Conservation (phyloP, 1,140 invertebrate species). For the Pseudomyrmex flavicornis region DNA sequence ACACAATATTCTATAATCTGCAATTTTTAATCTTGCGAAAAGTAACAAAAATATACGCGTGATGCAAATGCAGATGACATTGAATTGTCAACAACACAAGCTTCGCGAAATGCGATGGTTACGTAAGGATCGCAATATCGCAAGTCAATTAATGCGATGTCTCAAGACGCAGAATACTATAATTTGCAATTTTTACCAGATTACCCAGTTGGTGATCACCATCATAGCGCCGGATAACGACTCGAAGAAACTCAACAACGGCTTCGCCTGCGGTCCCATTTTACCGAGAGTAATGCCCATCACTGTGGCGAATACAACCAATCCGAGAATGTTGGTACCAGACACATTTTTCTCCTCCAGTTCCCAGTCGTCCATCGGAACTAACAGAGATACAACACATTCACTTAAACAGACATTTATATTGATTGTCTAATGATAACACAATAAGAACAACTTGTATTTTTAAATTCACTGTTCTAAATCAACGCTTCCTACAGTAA, state of each 20-base stretch:
- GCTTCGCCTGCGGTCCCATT: slow-evolving; percentile 87
- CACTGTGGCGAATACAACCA: slow-evolving; percentile 89
- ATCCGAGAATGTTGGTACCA: slow-evolving; percentile 89
- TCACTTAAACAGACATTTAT: not conserved
- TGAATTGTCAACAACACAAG: not conserved
- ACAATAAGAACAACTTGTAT: not conserved
- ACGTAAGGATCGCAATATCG: slow-evolving; percentile 1
- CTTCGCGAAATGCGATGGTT: not conserved
- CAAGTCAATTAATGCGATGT: not conserved
- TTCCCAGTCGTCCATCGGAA: slow-evolving; percentile 57
- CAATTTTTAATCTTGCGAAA: too few species aligned
- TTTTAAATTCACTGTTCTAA: not conserved
- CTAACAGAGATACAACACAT: not conserved
- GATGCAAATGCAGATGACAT: not conserved
- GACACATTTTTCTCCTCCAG: slow-evolving; percentile 60
- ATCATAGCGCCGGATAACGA: slow-evolving; percentile 89
- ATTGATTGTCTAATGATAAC: not conserved
- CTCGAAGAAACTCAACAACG: slow-evolving; percentile 88
- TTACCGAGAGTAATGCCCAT: slow-evolving; percentile 89
- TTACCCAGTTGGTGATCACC: slow-evolving; percentile 90
- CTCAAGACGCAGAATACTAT: not conserved
- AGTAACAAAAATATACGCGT: not conserved
- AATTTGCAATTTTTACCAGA: slow-evolving; percentile 84
- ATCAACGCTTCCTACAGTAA: not conserved
- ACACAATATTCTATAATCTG: too few species aligned